Evolutionary conservation across 2,797 vertebrate species (phyloP).

Genomic region (Xenops minutus): DNA sequence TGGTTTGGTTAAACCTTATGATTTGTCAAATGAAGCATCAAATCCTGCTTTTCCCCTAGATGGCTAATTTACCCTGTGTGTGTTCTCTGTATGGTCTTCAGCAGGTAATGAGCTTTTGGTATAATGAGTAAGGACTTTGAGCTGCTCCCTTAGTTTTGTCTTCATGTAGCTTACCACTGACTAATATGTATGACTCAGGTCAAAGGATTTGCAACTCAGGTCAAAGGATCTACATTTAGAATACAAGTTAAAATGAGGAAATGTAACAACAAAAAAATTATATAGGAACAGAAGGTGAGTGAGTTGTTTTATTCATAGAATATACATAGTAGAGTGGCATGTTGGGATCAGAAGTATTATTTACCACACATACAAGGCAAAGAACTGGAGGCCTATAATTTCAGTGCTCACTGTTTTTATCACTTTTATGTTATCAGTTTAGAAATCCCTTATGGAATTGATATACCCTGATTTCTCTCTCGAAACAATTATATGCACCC

Average conservation of each 20-base stretch:
- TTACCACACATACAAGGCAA: background rate
- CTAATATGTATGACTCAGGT: background rate
- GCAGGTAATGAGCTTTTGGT: background rate
- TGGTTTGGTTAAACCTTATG: background rate
- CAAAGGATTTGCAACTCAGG: background rate
- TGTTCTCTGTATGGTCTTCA: background rate
- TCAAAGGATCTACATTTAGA: background rate
- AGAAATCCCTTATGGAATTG: conserved; percentile 47
- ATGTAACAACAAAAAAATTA: conserved; percentile 12
- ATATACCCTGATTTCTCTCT: conserved; percentile 37
- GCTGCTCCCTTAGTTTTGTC: background rate
- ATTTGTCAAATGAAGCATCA: background rate
- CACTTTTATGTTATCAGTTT: conserved; percentile 18
- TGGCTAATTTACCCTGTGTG: background rate
- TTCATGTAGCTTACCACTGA: background rate
- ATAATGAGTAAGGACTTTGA: background rate
- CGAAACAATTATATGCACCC: conserved; percentile 41
- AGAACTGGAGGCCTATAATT: background rate
- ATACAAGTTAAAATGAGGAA: background rate
- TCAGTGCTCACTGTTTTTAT: conserved; percentile 16
- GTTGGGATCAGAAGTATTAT: conserved; percentile 11
- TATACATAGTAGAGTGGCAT: background rate
- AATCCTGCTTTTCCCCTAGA: background rate
- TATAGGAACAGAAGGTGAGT: background rate
- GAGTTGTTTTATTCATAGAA: background rate